A percentile compares a stretch with the other conserved stretches of the same genome.
Conservation (phyloP, 1,140 invertebrate genomes). For the Drosophila burlai region DNA sequence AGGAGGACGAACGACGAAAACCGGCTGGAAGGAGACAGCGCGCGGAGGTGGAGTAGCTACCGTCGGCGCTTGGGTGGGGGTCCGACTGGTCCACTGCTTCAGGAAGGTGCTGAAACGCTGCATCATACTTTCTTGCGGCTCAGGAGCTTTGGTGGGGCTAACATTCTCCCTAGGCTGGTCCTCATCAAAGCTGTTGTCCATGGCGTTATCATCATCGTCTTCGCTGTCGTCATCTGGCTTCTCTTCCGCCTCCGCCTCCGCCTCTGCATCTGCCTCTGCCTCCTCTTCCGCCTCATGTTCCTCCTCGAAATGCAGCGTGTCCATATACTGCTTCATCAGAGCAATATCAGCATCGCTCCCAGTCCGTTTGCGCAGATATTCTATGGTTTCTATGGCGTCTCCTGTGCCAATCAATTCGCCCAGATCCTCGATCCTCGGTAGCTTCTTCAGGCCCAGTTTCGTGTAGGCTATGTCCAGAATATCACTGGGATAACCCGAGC, state of each 20-base stretch:
- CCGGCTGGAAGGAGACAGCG: slow-evolving; percentile 21
- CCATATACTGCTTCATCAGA: slow-evolving; percentile 71
- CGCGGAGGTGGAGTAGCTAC: not conserved
- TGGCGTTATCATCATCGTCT: slow-evolving; percentile 41
- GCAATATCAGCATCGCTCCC: slow-evolving; percentile 65
- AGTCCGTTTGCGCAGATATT: slow-evolving; percentile 65
- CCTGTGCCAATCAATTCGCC: slow-evolving; percentile 69
- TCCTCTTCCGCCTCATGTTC: slow-evolving; percentile 22
- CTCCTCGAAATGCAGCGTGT: slow-evolving; percentile 64
- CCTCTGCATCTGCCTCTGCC: not conserved
- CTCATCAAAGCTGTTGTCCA: slow-evolving; percentile 48
- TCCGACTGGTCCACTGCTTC: slow-evolving; percentile 48
- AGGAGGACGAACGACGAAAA: slow-evolving; percentile 47
- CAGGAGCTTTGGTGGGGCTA: slow-evolving; percentile 2
- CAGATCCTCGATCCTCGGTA: slow-evolving; percentile 67
- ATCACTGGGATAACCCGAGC: slow-evolving; percentile 68
- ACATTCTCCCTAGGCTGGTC: slow-evolving; percentile 12
- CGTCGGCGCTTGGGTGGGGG: slow-evolving; percentile 7
- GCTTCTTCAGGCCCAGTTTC: slow-evolving; percentile 69
- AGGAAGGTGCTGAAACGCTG: slow-evolving; percentile 51
- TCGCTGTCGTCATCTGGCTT: slow-evolving; percentile 12
- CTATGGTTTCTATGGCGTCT: slow-evolving; percentile 67
- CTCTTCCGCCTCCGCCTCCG: slow-evolving; percentile 35
- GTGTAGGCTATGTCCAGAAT: slow-evolving; percentile 64
- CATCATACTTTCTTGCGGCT: slow-evolving; percentile 22